A percentile compares a stretch with the other conserved stretches of the same genome.
phyloP scores from a whole-genome alignment of 1,140 invertebrate species.

The Rhysida immarginata region DNA sequence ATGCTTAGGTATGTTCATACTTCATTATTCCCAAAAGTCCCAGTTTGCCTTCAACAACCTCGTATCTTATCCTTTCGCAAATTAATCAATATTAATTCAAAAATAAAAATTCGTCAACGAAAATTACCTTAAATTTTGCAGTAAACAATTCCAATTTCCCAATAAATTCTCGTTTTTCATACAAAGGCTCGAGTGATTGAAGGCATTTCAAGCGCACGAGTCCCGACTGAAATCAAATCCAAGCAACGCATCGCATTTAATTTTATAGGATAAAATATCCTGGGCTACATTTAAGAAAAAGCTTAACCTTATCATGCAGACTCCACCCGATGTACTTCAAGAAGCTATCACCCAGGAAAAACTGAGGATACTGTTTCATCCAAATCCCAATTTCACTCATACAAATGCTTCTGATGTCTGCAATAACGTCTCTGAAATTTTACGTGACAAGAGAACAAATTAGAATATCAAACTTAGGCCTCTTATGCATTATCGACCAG shows the following conservation, averaged over 20 bases:
- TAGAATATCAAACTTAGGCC: too few species aligned
- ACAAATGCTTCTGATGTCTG: slow-evolving; percentile 93
- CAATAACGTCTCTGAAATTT: slow-evolving; percentile 82
- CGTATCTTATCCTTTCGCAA: too few species aligned
- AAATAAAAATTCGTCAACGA: too few species aligned
- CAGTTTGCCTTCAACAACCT: too few species aligned
- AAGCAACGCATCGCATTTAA: too few species aligned
- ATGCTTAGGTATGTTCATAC: too few species aligned
- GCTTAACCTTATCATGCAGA: slow-evolving; percentile 68
- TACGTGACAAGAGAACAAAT: too few species aligned
- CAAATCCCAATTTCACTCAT: slow-evolving; percentile 98
- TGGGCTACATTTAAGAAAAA: background rate
- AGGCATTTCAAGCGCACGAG: slow-evolving; percentile 49
- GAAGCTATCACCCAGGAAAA: slow-evolving; percentile 93
- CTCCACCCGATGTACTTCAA: slow-evolving; percentile 99
- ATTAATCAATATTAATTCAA: too few species aligned
- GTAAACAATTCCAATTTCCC: slow-evolving; percentile 94
- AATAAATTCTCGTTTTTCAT: slow-evolving; percentile 87
- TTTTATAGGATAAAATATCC: too few species aligned
- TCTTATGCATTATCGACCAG: too few species aligned
- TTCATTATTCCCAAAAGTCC: too few species aligned
- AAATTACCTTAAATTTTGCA: slow-evolving; percentile 76
- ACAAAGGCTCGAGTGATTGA: slow-evolving; percentile 83
- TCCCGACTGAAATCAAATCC: too few species aligned
- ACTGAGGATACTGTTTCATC: slow-evolving; percentile 98